phyloP scores from a whole-genome alignment of 1,140 invertebrate genomes.

The Gryon sp. region DNA sequence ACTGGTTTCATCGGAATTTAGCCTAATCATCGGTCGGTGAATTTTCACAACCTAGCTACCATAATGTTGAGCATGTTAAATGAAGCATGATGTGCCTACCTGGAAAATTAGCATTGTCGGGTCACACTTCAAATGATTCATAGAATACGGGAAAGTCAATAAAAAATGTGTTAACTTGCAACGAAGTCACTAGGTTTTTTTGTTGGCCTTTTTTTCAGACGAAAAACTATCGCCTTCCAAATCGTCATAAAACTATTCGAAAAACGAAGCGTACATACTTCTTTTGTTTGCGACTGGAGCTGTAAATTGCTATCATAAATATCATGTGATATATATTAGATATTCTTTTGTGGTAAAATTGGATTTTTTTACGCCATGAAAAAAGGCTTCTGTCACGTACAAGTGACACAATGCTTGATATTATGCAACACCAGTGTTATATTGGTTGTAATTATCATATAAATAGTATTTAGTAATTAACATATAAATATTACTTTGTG shows the following conservation, averaged over 20 bases:
- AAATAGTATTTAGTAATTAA: constrained; percentile 26
- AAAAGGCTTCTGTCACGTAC: not conserved
- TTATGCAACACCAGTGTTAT: constrained; percentile 10
- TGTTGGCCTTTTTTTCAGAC: not conserved
- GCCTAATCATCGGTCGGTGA: constrained; percentile 32
- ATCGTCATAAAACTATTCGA: constrained; percentile 32
- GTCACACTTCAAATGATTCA: constrained; percentile 45
- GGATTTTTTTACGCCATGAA: constrained; percentile 10
- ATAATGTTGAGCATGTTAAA: constrained; percentile 17
- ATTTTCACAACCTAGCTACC: constrained; percentile 34
- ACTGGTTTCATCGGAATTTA: constrained; percentile 16
- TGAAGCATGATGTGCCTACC: constrained; percentile 34
- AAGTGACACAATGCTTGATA: constrained; percentile 10
- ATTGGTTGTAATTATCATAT: constrained; percentile 30
- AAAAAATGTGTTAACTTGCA: constrained; percentile 30
- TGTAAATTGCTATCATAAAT: constrained; percentile 48
- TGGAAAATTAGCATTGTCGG: constrained; percentile 55
- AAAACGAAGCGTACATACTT: constrained; percentile 6
- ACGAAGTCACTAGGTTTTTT: constrained; percentile 29
- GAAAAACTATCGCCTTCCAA: constrained; percentile 42
- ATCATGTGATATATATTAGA: constrained; percentile 24
- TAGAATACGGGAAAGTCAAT: constrained; percentile 45
- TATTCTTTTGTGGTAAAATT: constrained; percentile 30
- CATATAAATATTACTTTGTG: constrained; percentile 7
- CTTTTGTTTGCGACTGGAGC: constrained; percentile 30